Conservation (phyloP, 2,113 vertebrate species). For the Hippocampus mohnikei region DNA sequence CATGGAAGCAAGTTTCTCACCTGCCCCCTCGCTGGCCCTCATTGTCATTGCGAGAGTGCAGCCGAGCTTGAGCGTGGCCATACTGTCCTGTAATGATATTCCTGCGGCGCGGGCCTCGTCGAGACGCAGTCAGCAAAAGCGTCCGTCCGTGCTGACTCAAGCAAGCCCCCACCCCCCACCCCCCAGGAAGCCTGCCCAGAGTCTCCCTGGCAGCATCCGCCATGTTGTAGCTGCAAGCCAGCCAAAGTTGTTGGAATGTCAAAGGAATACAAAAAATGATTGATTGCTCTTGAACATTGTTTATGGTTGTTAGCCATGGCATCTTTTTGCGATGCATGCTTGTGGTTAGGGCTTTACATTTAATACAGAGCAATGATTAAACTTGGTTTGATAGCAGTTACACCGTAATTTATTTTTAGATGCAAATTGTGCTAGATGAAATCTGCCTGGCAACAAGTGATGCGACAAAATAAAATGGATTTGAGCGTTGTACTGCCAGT, state of each 20-base stretch:
- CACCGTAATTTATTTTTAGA: neutral
- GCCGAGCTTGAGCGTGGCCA: neutral
- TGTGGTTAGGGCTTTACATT: neutral
- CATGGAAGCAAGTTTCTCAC: neutral
- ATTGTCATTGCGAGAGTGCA: neutral
- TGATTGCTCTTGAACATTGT: neutral
- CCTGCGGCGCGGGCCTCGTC: neutral
- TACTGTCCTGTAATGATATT: neutral
- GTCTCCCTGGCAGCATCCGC: neutral
- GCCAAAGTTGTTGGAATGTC: neutral
- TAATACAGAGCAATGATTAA: neutral
- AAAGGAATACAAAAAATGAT: neutral
- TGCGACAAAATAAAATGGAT: neutral
- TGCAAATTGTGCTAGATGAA: neutral
- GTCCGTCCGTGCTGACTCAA: neutral
- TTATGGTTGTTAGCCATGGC: neutral
- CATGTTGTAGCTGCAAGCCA: neutral
- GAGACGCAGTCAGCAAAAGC: neutral
- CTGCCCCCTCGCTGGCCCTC: neutral
- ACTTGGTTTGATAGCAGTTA: neutral
- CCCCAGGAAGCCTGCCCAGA: neutral
- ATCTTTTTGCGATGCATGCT: neutral
- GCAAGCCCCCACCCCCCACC: neutral
- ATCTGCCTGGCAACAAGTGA: neutral
- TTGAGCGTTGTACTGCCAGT: neutral